Evolutionary conservation across 2,797 vertebrate genomes (phyloP).

Genomic region (Clamator glandarius): DNA sequence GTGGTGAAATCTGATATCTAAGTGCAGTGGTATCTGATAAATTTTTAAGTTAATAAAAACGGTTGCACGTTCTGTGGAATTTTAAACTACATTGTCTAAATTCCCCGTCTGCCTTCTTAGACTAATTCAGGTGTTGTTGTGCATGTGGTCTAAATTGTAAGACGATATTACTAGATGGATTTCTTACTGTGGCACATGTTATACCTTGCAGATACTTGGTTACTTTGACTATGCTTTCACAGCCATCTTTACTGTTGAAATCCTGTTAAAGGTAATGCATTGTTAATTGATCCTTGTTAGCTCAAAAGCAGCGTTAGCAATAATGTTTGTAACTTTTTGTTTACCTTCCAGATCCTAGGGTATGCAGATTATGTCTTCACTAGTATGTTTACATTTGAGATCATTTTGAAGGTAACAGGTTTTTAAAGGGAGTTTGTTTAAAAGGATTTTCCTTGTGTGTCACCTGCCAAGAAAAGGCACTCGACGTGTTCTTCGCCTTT

Average conservation of each 20-base stretch:
- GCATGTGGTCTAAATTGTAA: slow-evolving; percentile 26
- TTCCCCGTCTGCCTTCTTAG: slow-evolving; percentile 63
- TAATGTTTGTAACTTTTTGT: slow-evolving; percentile 90
- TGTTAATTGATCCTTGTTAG: slow-evolving; percentile 84
- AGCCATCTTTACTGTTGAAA: slow-evolving; percentile 99
- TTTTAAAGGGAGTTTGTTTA: slow-evolving; percentile 82
- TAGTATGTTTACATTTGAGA: slow-evolving; percentile 99
- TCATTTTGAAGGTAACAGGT: slow-evolving; percentile 98
- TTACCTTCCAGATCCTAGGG: slow-evolving; percentile 97
- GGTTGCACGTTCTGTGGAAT: not conserved
- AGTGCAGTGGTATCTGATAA: not conserved
- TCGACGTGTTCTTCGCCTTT: slow-evolving; percentile 88
- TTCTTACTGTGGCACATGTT: slow-evolving; percentile 76
- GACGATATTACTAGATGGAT: not conserved
- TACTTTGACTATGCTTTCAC: slow-evolving; percentile 99
- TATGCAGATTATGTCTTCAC: slow-evolving; percentile 99
- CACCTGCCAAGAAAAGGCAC: slow-evolving; percentile 87
- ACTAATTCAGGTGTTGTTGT: slow-evolving; percentile 14
- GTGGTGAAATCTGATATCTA: not conserved
- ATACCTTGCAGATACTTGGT: slow-evolving; percentile 99
- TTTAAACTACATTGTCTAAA: slow-evolving; percentile 67
- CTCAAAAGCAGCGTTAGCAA: slow-evolving; percentile 81
- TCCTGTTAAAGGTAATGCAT: slow-evolving; percentile 97
- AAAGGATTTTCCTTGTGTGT: slow-evolving; percentile 90
- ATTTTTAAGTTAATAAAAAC: not conserved